Evolutionary conservation across 1,140 invertebrate species (phyloP).

Genomic region (Diorhabda elongata): DNA sequence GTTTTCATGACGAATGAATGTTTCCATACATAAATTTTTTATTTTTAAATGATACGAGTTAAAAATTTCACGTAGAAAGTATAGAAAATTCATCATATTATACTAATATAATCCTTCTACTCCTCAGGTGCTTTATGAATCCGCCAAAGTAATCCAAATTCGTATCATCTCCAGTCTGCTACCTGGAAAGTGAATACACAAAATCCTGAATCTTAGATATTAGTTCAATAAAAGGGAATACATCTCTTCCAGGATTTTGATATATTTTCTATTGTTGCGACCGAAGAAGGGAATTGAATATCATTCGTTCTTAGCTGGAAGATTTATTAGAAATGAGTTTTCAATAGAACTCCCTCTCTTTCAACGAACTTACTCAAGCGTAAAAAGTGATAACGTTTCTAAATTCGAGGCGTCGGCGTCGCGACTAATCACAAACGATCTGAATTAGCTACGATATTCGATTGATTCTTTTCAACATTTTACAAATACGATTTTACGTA

Average conservation of each 20-base stretch:
- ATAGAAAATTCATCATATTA: too few relatives aligned
- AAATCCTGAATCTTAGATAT: not conserved
- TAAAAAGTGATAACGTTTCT: constrained; percentile 2
- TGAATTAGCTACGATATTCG: not conserved
- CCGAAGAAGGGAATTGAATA: not conserved
- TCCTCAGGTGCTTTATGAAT: too few relatives aligned
- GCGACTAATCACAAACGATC: not conserved
- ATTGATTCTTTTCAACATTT: not conserved
- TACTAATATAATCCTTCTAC: too few relatives aligned
- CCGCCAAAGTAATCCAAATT: not conserved
- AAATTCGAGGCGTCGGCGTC: not conserved
- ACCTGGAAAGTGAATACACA: not conserved
- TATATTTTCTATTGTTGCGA: not conserved
- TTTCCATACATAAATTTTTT: too few relatives aligned
- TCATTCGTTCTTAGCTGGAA: not conserved
- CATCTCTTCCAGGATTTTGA: not conserved
- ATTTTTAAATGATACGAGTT: too few relatives aligned
- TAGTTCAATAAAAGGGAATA: not conserved
- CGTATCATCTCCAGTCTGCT: not conserved
- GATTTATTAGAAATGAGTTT: constrained; percentile 3
- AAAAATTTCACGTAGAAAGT: too few relatives aligned
- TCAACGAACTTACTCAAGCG: not conserved
- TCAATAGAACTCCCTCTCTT: not conserved
- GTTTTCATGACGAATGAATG: too few relatives aligned
- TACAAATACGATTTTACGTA: too few relatives aligned